phyloP scores from a whole-genome alignment of 2,113 vertebrate genomes.

The Tichodroma muraria region DNA sequence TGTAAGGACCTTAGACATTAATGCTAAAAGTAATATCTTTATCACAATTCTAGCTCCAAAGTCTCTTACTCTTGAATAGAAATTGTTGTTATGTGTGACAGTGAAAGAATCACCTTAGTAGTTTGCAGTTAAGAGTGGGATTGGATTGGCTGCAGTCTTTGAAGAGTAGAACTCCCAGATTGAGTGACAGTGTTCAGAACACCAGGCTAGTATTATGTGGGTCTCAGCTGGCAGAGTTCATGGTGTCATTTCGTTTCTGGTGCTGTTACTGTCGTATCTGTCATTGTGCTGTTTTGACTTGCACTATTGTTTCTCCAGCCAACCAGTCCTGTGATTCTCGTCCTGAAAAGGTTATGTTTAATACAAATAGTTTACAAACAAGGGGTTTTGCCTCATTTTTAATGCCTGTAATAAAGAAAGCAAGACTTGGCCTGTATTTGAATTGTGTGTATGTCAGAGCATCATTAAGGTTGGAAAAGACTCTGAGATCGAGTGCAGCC shows the following conservation, averaged over 20 bases:
- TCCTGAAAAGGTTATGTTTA: not conserved
- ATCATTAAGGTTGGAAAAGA: not conserved
- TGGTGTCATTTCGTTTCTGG: not conserved
- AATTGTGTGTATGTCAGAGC: not conserved
- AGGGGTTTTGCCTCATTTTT: not conserved
- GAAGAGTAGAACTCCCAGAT: not conserved
- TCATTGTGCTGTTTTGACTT: not conserved
- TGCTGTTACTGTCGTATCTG: not conserved
- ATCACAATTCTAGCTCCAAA: not conserved
- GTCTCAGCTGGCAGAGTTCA: not conserved
- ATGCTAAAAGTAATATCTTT: not conserved
- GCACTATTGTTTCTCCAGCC: not conserved
- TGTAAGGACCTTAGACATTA: not conserved
- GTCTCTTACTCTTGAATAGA: not conserved
- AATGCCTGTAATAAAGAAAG: not conserved
- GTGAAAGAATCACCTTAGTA: not conserved
- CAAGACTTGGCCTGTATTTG: not conserved
- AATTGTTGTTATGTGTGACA: not conserved
- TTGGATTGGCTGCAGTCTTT: not conserved
- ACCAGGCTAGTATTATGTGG: not conserved
- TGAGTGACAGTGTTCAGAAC: not conserved
- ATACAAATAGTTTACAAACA: not conserved
- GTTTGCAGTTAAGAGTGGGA: not conserved
- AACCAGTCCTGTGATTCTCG: not conserved
- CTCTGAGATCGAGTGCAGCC: not conserved